Base-by-base conservation (phyloP, 2,888 invertebrate species). In the Lacanobia wlatinum region DNA sequence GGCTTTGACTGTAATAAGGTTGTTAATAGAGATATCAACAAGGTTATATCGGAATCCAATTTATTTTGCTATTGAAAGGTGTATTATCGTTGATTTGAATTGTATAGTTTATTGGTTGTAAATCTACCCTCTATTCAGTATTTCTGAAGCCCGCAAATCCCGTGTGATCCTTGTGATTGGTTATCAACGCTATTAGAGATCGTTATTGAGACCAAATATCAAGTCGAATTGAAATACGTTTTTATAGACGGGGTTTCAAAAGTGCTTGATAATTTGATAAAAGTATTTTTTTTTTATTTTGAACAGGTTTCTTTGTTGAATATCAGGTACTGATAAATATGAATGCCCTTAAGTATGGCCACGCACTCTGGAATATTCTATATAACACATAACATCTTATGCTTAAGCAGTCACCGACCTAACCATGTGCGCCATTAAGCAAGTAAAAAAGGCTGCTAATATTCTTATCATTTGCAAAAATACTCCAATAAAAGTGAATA, bases 401-500 rank as follows among this genome's bases (percentile, higher is more conserved):
- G 28, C 34, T 43, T 28, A 21, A 40, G 9, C 40, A 43, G 18
- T 14, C 14, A 2, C 4, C 38, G 50, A 43, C 40, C 40, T 43
- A 21, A 23, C 12, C 8, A 21, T 10, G 1, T n/a, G 18, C 14
- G 6, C 3, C 23, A 55, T 40, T 23, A 21, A n/a, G 14, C 2
- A 28, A 53, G 10, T 14, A 28, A 14, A 46, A 62, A 48, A 28
- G 28, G 10, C 8, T 18, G 7, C 46, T 28, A 14, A 34, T 38
- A 50, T 23, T 43, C 23, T 16, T 2, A 46, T 21, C 18, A 43
- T 67, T 63, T 82, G 28, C 40, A 40, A 50, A 68, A 55, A 16
- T 43, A 66, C 5, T 55, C 8, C 16, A 64, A 70, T 69, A 73
- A 40, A 70, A 21, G 14, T 23, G 18, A 23, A 62, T 60, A 58